Evolutionary conservation across 1,140 invertebrate species (phyloP).

Genomic region (Halyomorpha halys): DNA sequence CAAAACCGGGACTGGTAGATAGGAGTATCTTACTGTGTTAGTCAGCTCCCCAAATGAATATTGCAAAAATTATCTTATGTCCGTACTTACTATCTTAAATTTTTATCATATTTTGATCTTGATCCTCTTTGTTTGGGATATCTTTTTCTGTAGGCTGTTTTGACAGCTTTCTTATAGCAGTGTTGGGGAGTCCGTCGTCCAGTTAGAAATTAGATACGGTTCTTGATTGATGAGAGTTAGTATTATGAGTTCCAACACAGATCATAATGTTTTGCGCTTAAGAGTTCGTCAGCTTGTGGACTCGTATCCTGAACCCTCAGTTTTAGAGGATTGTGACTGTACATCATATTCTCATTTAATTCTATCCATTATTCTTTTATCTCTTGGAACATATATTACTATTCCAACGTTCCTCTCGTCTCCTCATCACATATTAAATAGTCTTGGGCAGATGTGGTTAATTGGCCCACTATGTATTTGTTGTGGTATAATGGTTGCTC

Average conservation of each 20-base stretch:
- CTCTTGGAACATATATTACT: conserved; percentile 51
- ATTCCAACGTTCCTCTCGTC: conserved; percentile 48
- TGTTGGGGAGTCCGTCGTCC: no score
- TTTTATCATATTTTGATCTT: no score
- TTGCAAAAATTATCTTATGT: no score
- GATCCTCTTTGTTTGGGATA: no score
- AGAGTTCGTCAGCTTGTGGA: conserved; percentile 41
- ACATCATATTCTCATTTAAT: conserved; percentile 55
- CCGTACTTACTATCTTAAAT: no score
- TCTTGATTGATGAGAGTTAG: no score
- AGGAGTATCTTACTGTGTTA: no score
- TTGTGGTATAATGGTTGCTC: conserved; percentile 55
- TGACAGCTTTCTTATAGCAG: no score
- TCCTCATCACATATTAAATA: conserved; percentile 46
- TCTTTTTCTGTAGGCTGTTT: no score
- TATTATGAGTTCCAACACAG: conserved; percentile 10
- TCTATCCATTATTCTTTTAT: conserved; percentile 50
- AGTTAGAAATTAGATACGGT: no score
- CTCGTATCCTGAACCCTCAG: conserved; percentile 45
- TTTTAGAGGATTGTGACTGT: conserved; percentile 51
- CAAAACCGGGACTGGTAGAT: no score
- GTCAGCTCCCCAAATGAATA: no score
- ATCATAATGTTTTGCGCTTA: neutral
- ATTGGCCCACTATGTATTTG: conserved; percentile 57
- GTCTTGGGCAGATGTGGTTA: conserved; percentile 56